Percentiles rank a stretch among this genome's conserved stretches.
Conservation (phyloP, 2,113 vertebrate species). For the Sterrhoptilus dennistouni region DNA sequence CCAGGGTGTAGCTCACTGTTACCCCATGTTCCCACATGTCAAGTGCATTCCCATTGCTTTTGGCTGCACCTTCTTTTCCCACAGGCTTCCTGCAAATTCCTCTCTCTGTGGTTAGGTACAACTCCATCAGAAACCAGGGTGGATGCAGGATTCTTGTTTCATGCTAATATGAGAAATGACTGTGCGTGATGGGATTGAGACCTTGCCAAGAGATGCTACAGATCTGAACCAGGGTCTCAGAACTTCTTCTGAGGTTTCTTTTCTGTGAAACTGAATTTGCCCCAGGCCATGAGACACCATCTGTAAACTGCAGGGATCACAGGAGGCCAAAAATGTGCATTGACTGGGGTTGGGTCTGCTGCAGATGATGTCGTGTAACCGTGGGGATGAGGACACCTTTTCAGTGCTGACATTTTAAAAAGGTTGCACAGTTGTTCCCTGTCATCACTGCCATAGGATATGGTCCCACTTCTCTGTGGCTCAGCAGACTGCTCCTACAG, state of each 20-base stretch:
- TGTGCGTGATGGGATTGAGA: not conserved
- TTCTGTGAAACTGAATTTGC: not conserved
- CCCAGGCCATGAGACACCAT: not conserved
- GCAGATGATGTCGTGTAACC: fast-evolving
- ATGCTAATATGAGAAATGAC: not conserved
- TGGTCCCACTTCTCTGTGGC: fast-evolving
- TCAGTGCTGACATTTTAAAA: not conserved
- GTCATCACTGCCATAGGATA: not conserved
- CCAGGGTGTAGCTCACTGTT: not conserved
- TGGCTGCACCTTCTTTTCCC: not conserved
- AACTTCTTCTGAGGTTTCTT: not conserved
- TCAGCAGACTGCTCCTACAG: not conserved
- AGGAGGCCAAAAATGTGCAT: not conserved
- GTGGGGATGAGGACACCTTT: not conserved
- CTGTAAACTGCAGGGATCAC: not conserved
- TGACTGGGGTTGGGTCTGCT: not conserved
- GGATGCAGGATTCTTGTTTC: not conserved
- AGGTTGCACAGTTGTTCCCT: not conserved
- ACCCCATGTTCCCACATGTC: not conserved
- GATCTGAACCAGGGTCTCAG: not conserved
- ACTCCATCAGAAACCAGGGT: not conserved
- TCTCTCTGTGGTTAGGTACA: not conserved
- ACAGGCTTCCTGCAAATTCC: not conserved
- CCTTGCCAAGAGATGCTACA: not conserved
- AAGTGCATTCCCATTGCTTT: not conserved